Evolutionary conservation across 2,113 vertebrate genomes (phyloP).

Genomic region (Nycticryphes semicollaris): DNA sequence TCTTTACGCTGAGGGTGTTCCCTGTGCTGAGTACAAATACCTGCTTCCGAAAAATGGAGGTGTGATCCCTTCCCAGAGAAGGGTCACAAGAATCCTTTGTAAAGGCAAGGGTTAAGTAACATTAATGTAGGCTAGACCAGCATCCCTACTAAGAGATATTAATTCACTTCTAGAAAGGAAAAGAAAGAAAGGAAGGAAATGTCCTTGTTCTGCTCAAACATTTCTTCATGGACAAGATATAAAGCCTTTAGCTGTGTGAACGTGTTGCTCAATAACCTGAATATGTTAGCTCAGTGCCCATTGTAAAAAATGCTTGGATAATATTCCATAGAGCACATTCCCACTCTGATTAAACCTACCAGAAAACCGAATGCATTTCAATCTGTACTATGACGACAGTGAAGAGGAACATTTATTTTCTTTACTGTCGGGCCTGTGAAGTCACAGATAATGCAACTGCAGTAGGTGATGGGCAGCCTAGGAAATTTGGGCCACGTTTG

Average conservation of each 20-base stretch:
- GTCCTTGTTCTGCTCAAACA: background rate
- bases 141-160: background rate
- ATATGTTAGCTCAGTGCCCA: background rate
- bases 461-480: background rate
- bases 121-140: background rate
- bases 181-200: background rate
- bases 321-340: background rate
- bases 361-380: background rate
- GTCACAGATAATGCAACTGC: background rate
- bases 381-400: background rate
- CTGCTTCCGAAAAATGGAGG: background rate
- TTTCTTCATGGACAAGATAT: background rate
- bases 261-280: background rate
- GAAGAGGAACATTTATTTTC: background rate
- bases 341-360: background rate
- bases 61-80: background rate
- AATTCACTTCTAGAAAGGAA: background rate
- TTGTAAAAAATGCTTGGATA: background rate
- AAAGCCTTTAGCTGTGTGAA: background rate
- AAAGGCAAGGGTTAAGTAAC: background rate
- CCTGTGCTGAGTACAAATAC: background rate
- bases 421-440: background rate
- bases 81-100: background rate
- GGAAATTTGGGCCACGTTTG: background rate
- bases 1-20: background rate